Conservation (phyloP, 1,140 invertebrate genomes). For the Zaprionus taronus region DNA sequence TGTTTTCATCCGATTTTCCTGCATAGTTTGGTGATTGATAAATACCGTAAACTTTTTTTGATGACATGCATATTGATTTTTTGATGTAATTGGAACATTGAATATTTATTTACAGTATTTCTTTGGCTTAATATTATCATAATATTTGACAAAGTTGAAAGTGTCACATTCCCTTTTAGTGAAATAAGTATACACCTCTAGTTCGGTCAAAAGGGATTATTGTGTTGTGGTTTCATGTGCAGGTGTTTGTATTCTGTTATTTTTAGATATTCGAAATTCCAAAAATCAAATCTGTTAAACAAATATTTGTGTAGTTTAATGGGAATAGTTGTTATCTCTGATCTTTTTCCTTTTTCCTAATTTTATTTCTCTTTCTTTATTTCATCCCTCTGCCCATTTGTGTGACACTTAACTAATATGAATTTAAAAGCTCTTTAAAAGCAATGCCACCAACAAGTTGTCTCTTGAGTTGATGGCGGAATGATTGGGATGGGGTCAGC, state of each 20-base stretch:
- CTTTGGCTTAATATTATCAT: background rate
- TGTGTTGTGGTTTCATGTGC: background rate
- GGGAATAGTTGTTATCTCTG: conserved; percentile 12
- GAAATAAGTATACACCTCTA: background rate
- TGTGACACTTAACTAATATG: conserved; percentile 10
- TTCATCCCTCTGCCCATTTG: background rate
- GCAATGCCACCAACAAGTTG: conserved; percentile 3
- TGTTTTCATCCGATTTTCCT: conserved; percentile 16
- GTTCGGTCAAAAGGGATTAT: background rate
- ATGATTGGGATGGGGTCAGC: background rate
- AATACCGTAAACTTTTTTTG: background rate
- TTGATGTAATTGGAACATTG: background rate
- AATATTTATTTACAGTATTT: background rate
- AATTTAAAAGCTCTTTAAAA: conserved; percentile 18
- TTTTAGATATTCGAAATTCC: conserved; percentile 5
- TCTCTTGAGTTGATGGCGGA: too few relatives aligned
- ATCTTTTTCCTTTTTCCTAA: background rate
- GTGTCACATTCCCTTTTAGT: background rate
- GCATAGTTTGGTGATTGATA: background rate
- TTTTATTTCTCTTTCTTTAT: conserved; percentile 2
- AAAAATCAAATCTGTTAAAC: background rate
- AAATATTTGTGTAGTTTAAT: conserved; percentile 43
- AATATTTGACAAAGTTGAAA: background rate
- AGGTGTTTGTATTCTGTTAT: background rate
- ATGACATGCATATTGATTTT: background rate